phyloP scores from a whole-genome alignment of 2,888 invertebrate species.

The Leptinotarsa peninsularis region DNA sequence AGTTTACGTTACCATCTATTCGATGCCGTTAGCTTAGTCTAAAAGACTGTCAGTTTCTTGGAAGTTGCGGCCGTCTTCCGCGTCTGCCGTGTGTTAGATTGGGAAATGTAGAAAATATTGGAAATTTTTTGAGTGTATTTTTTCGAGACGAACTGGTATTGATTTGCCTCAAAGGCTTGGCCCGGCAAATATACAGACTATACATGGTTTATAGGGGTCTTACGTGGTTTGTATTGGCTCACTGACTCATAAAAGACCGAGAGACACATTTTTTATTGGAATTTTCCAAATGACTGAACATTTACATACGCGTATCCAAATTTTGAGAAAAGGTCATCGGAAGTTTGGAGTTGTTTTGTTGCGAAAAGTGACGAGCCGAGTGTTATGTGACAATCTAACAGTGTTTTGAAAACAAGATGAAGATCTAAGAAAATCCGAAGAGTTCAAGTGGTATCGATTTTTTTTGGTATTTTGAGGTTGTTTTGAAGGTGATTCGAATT shows the following conservation, averaged over 20 bases:
- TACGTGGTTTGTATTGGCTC: constrained; percentile 68
- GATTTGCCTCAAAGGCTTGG: constrained; percentile 68
- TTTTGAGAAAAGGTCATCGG: constrained; percentile 62
- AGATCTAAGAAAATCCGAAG: constrained; percentile 57
- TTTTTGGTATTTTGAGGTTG: constrained; percentile 62
- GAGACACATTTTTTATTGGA: constrained; percentile 68
- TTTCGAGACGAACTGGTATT: constrained; percentile 67
- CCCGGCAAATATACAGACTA: constrained; percentile 66
- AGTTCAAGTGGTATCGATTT: constrained; percentile 62
- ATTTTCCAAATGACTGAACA: constrained; percentile 75
- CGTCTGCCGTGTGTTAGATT: constrained; percentile 43
- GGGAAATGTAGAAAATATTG: constrained; percentile 52
- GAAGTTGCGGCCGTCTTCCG: constrained; percentile 47
- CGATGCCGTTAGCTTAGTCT: constrained; percentile 63
- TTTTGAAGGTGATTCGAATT: constrained; percentile 59
- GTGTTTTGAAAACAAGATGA: constrained; percentile 54
- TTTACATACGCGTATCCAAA: constrained; percentile 65
- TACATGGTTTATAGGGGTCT: constrained; percentile 68
- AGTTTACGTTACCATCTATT: constrained; percentile 60
- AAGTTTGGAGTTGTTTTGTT: constrained; percentile 48
- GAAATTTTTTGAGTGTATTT: constrained; percentile 61
- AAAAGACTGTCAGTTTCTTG: constrained; percentile 55
- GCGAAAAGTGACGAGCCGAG: constrained; percentile 48
- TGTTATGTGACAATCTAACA: constrained; percentile 48
- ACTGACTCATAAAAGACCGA: constrained; percentile 67